phyloP scores from a whole-genome alignment of 2,888 invertebrate species.

The Tinea trinotella region DNA sequence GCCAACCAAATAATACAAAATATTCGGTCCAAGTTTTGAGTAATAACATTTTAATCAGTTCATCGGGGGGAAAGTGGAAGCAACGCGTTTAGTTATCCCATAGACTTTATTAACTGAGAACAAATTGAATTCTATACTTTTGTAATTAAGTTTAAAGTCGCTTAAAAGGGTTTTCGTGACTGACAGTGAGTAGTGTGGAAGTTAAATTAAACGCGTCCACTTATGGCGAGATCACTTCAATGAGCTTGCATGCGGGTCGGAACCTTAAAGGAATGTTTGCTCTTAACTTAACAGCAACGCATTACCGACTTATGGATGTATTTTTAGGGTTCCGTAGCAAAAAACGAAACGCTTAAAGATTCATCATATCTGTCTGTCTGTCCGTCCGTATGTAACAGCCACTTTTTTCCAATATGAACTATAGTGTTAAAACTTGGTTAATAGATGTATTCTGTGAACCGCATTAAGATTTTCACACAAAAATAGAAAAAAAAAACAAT shows the following conservation, averaged over 20 bases:
- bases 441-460: no score
- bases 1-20: neutral
- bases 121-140: neutral
- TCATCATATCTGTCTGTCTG: no score
- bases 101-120: neutral
- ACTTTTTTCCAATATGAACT: no score
- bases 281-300: neutral
- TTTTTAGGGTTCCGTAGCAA: no score
- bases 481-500: no score
- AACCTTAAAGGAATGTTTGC: slow-evolving; percentile 3
- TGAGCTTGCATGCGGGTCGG: slow-evolving; percentile 31
- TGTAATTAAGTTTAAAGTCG: neutral
- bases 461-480: no score
- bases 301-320: neutral
- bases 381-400: no score
- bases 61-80: neutral
- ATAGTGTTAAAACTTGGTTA: no score
- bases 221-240: slow-evolving; percentile 36
- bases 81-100: neutral
- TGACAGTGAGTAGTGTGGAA: slow-evolving; percentile 22
- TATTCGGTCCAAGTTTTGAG: slow-evolving; percentile 1
- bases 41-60: slow-evolving; percentile 11
- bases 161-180: neutral
- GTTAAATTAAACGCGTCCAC: slow-evolving; percentile 44
- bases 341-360: no score